These are phyloP conservation scores for Drosophila melanogaster DNA, from an alignment of 1,140 invertebrate genomes.

Conservation along the genomic window DNA sequence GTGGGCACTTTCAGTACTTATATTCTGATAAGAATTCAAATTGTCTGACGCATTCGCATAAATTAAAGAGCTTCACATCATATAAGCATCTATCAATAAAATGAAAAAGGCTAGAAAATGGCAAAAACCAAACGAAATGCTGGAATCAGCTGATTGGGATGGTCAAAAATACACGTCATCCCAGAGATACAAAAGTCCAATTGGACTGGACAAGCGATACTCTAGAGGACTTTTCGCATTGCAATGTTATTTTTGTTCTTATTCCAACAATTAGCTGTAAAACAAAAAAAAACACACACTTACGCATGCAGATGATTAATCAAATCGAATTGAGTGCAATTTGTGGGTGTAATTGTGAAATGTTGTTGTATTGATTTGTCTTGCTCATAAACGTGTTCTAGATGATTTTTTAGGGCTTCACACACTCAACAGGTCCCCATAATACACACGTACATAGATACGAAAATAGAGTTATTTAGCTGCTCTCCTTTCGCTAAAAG, in stretches of 20 bases:
- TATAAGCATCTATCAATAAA: too few relatives aligned
- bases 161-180: conserved; percentile 1
- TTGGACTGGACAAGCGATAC: background rate
- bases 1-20: background rate
- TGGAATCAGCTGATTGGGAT: background rate
- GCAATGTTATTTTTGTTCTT: background rate
- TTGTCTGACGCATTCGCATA: background rate
- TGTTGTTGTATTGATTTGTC: conserved; percentile 44
- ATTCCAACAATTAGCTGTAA: background rate
- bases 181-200: background rate
- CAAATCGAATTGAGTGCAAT: conserved; percentile 6
- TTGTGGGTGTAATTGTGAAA: conserved; percentile 53
- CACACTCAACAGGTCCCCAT: conserved; percentile 15
- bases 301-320: background rate
- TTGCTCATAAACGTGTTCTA: conserved; percentile 5
- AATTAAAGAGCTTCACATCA: background rate
- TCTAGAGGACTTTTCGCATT: background rate
- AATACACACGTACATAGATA: conserved; percentile 1
- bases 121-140: background rate
- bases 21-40: background rate
- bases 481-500: conserved; percentile 6
- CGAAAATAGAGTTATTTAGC: conserved; percentile 3
- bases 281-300: background rate
- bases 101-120: background rate
- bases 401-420: conserved; percentile 40